phyloP scores from a whole-genome alignment of 2,888 invertebrate genomes.

The Tachina lurida region DNA sequence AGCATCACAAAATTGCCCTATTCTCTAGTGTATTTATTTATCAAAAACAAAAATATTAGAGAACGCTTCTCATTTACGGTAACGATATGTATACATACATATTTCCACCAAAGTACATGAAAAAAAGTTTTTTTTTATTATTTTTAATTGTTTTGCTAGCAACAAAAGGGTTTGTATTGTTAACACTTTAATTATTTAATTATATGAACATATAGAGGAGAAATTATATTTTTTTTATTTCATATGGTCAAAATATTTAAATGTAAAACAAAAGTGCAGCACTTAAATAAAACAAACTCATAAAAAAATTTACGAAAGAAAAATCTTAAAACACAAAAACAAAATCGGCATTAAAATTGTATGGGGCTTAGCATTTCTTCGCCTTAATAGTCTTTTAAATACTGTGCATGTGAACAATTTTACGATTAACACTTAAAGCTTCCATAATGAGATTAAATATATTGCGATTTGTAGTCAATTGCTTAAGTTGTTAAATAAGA shows the following conservation, averaged over 20 bases:
- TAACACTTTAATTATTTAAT: slow-evolving; percentile 65
- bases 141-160: slow-evolving; percentile 55
- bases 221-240: not conserved
- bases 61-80: too few relatives aligned
- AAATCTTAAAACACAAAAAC: not conserved
- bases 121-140: not conserved
- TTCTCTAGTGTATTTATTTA: too few relatives aligned
- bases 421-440: not conserved
- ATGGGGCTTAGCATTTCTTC: not conserved
- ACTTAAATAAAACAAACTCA: not conserved
- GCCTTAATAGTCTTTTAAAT: not conserved
- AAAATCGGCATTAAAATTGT: slow-evolving; percentile 9
- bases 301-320: not conserved
- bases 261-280: not conserved
- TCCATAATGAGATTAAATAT: not conserved
- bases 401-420: slow-evolving; percentile 8
- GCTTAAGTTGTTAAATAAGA: not conserved
- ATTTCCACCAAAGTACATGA: not conserved
- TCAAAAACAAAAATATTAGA: too few relatives aligned
- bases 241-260: slow-evolving; percentile 25
- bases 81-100: not conserved
- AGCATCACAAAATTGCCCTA: too few relatives aligned
- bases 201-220: not conserved
- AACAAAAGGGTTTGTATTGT: slow-evolving; percentile 57
- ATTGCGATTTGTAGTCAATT: not conserved